phyloP scores from a whole-genome alignment of 2,113 vertebrate genomes.

The Paedocypris sp. region DNA sequence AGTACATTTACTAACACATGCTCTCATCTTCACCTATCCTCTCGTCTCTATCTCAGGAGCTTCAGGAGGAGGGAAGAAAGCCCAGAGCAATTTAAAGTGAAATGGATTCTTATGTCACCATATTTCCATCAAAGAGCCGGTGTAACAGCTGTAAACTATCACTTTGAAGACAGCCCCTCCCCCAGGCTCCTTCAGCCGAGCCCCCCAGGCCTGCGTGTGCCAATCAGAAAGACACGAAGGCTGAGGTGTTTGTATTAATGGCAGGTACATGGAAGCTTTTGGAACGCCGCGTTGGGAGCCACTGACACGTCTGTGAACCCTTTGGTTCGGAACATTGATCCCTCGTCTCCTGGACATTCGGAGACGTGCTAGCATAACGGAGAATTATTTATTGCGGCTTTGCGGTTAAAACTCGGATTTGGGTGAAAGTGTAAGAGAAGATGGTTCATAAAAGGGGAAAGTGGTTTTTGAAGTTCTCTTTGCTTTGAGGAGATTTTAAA shows the following conservation, averaged over 20 bases:
- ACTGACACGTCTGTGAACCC: not conserved
- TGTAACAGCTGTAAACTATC: slow-evolving; percentile 84
- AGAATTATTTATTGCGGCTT: too few species aligned
- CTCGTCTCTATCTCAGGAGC: slow-evolving; percentile 58
- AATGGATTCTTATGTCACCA: slow-evolving; percentile 73
- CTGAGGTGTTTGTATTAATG: slow-evolving; percentile 48
- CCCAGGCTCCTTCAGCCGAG: slow-evolving; percentile 42
- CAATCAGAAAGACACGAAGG: slow-evolving; percentile 76
- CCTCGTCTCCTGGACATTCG: too few species aligned
- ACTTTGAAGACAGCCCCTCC: slow-evolving; percentile 76
- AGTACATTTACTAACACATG: slow-evolving; percentile 62
- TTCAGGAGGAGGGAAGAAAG: slow-evolving; percentile 41
- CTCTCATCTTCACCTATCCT: slow-evolving; percentile 45
- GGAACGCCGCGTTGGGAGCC: slow-evolving; percentile 30
- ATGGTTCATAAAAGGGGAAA: too few species aligned
- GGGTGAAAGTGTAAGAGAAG: too few species aligned
- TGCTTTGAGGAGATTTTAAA: too few species aligned
- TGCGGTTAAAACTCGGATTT: too few species aligned
- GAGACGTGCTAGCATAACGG: too few species aligned
- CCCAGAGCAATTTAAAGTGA: slow-evolving; percentile 73
- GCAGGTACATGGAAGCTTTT: slow-evolving; percentile 55
- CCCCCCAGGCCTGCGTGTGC: slow-evolving; percentile 62
- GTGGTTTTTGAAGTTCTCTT: too few species aligned
- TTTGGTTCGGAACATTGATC: too few species aligned
- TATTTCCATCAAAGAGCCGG: slow-evolving; percentile 51